Conservation (phyloP, 2,113 vertebrate genomes). For the Chelonoidis abingdonii region DNA sequence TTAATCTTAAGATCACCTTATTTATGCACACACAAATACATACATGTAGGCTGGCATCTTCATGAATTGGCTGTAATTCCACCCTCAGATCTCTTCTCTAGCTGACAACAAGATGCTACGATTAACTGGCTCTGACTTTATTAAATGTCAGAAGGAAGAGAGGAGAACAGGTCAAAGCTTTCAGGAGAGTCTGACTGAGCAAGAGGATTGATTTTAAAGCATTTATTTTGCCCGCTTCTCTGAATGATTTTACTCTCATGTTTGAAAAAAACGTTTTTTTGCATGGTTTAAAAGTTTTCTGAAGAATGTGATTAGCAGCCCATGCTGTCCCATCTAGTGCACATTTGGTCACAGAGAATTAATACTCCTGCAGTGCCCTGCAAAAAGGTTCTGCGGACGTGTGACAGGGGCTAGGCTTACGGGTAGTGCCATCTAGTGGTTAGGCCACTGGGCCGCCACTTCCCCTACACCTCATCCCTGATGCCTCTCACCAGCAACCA, state of each 20-base stretch:
- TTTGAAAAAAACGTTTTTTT: not conserved
- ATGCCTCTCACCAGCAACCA: not conserved
- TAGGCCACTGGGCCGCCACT: not conserved
- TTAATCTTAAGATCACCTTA: not conserved
- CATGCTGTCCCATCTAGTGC: not conserved
- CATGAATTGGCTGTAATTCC: not conserved
- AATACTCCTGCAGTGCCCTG: not conserved
- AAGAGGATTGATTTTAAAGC: not conserved
- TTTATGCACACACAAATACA: not conserved
- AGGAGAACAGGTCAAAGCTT: not conserved
- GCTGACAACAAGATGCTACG: not conserved
- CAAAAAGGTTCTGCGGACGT: not conserved
- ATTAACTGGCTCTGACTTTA: not conserved
- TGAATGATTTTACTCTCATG: not conserved
- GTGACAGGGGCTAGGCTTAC: not conserved
- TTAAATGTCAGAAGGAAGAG: not conserved
- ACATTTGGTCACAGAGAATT: not conserved
- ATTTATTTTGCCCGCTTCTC: not conserved
- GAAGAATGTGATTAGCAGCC: not conserved
- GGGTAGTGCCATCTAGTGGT: not conserved
- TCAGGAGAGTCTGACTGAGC: not conserved
- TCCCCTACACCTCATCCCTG: accelerated
- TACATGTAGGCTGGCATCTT: not conserved
- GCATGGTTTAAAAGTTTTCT: not conserved
- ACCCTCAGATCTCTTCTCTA: not conserved